These are phyloP conservation scores for Carcina quercana DNA, from an alignment of 2,888 invertebrate species.

Conservation along the genomic window DNA sequence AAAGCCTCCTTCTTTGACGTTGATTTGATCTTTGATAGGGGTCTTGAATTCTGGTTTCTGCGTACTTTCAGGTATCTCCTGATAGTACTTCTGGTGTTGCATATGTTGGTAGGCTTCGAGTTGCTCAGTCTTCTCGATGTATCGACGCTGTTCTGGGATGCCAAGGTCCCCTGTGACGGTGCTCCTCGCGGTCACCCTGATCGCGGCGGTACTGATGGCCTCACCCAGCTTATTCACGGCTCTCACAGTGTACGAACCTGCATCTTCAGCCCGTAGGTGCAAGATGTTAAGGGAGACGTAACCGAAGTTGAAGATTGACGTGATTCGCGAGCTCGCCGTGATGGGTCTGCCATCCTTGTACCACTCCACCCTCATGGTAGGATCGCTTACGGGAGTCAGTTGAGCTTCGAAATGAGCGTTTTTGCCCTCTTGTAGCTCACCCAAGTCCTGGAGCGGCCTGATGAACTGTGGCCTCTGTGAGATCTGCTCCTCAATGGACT, in stretches of 20 bases:
- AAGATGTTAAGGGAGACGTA: conserved; percentile 98
- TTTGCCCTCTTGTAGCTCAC: conserved; percentile 91
- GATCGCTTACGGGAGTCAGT: conserved; percentile 92
- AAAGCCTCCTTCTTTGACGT: conserved; percentile 92
- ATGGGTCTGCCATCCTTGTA: conserved; percentile 95
- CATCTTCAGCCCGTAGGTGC: conserved; percentile 99
- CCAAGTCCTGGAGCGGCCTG: conserved; percentile 88
- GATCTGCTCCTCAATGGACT: conserved; percentile 86
- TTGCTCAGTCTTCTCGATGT: conserved; percentile 93
- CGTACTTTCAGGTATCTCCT: conserved; percentile 86
- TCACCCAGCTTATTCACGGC: conserved; percentile 94
- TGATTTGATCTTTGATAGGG: conserved; percentile 89
- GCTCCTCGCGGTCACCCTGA: conserved; percentile 84
- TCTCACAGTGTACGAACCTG: conserved; percentile 93
- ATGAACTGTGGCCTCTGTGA: conserved; percentile 91
- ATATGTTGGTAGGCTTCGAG: conserved; percentile 91
- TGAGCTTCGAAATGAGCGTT: conserved; percentile 96
- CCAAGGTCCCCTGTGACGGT: conserved; percentile 91
- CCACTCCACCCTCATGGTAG: conserved; percentile 96
- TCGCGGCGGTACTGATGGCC: conserved; percentile 87
- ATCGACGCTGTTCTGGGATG: conserved; percentile 91
- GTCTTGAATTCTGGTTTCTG: conserved; percentile 91
- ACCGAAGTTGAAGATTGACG: conserved; percentile 98
- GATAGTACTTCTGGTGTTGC: conserved; percentile 85
- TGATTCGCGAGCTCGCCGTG: conserved; percentile 97